These are phyloP conservation scores for Papilio elwesi DNA, from an alignment of 2,888 invertebrate genomes.

Conservation along the genomic window DNA sequence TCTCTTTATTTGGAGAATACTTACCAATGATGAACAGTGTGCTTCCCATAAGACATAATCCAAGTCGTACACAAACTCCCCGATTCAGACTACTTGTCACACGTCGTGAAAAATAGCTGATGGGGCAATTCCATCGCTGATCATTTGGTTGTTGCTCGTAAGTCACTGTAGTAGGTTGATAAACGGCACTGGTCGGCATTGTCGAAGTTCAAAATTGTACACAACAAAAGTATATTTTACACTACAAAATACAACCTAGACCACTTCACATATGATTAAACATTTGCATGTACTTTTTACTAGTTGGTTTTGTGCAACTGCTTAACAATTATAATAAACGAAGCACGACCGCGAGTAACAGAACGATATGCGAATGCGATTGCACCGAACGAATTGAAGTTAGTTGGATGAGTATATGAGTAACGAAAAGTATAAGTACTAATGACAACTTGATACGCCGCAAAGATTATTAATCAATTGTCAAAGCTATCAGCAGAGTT, in stretches of 20 bases:
- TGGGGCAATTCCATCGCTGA: slow-evolving; percentile 83
- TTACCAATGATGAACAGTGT: slow-evolving; percentile 75
- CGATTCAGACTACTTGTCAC: slow-evolving; percentile 79
- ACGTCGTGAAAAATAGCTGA: slow-evolving; percentile 81
- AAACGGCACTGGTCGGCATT: slow-evolving; percentile 89
- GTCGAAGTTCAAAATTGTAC: slow-evolving; percentile 52
- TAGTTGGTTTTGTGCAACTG: slow-evolving; percentile 6
- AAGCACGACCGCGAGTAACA: slow-evolving; percentile 9
- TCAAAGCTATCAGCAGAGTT: too few species aligned
- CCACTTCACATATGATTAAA: slow-evolving; percentile 44
- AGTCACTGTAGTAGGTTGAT: slow-evolving; percentile 91
- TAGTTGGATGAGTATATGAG: slow-evolving; percentile 22
- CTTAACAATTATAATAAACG: slow-evolving; percentile 15
- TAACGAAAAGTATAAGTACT: background rate
- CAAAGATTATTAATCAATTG: too few species aligned
- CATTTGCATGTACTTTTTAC: slow-evolving; percentile 14
- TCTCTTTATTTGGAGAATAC: slow-evolving; percentile 41
- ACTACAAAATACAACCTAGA: slow-evolving; percentile 41
- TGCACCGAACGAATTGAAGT: slow-evolving; percentile 16
- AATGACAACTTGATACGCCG: background rate
- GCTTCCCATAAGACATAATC: slow-evolving; percentile 73
- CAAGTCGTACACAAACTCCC: slow-evolving; percentile 72
- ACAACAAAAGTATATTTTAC: slow-evolving; percentile 35
- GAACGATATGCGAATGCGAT: slow-evolving; percentile 4
- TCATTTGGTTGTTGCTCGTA: slow-evolving; percentile 86